phyloP scores from a whole-genome alignment of 2,888 invertebrate genomes.

The Pterostichus niger region DNA sequence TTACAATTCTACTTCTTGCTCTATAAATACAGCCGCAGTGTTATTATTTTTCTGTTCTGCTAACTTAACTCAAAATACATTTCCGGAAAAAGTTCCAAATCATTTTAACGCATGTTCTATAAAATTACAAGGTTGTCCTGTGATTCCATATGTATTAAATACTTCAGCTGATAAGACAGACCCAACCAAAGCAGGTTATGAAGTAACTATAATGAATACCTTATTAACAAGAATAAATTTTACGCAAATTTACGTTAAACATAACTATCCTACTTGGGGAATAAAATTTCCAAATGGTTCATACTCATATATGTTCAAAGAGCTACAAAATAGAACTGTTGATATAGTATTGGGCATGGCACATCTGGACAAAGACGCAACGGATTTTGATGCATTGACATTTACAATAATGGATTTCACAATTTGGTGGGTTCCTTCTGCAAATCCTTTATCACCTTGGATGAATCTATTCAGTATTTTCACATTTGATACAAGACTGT shows the following conservation, averaged over 20 bases:
- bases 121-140: constrained; percentile 63
- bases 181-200: constrained; percentile 69
- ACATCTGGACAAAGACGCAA: background rate
- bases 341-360: constrained; percentile 81
- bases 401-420: constrained; percentile 14
- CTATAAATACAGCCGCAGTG: background rate
- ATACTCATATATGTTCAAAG: constrained; percentile 79
- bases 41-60: constrained; percentile 25
- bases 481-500: constrained; percentile 9
- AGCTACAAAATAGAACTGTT: constrained; percentile 74
- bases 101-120: constrained; percentile 68
- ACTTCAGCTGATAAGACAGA: constrained; percentile 23
- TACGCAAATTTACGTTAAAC: constrained; percentile 66
- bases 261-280: constrained; percentile 74
- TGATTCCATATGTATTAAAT: constrained; percentile 69
- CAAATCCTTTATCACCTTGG: constrained; percentile 5
- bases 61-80: constrained; percentile 11
- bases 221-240: constrained; percentile 68
- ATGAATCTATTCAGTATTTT: constrained; percentile 11
- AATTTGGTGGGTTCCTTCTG: constrained; percentile 41
- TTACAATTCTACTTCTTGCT: constrained; percentile 14
- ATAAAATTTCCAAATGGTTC: constrained; percentile 75
- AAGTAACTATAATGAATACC: constrained; percentile 68
- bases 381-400: constrained; percentile 12
- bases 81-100: constrained; percentile 56